Percentiles rank a stretch among this genome's conserved stretches.
These are phyloP conservation scores for Parazoanthus atlanticus DNA, from an alignment of 92 coral and sea anemone species.

Conservation along the genomic window DNA sequence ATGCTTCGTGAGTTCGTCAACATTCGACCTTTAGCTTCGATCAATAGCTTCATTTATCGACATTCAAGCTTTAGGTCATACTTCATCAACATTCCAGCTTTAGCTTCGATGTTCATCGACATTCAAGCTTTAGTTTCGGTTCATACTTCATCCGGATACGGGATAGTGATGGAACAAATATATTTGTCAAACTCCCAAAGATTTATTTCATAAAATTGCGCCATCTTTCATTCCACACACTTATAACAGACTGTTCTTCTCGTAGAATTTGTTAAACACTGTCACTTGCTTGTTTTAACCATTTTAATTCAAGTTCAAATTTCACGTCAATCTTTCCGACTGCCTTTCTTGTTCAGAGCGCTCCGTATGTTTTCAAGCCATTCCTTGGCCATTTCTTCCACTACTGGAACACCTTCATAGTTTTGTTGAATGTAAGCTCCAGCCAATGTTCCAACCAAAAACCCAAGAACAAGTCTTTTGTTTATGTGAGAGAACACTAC, in stretches of 20 bases:
- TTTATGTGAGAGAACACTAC: conserved; percentile 94
- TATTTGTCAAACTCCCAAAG: too few relatives aligned
- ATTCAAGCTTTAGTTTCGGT: too few relatives aligned
- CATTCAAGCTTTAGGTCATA: too few relatives aligned
- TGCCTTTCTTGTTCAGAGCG: conserved; percentile 64
- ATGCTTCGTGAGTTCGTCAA: too few relatives aligned
- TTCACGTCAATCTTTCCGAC: conserved; percentile 20
- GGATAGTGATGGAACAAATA: not conserved
- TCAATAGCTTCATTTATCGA: too few relatives aligned
- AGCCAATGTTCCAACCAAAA: conserved; percentile 86
- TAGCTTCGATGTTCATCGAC: too few relatives aligned
- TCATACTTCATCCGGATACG: not conserved
- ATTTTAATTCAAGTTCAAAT: not conserved
- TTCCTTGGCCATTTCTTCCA: conserved; percentile 67
- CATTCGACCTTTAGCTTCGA: too few relatives aligned
- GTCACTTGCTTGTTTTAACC: not conserved
- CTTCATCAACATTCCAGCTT: too few relatives aligned
- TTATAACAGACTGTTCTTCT: not conserved
- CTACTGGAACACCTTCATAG: conserved; percentile 82
- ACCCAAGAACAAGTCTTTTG: conserved; percentile 84
- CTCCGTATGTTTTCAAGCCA: conserved; percentile 70
- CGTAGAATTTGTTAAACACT: not conserved
- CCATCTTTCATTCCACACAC: not conserved
- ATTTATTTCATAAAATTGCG: too few relatives aligned
- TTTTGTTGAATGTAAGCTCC: conserved; percentile 97